Evolutionary conservation across 1,140 invertebrate species (phyloP).

Genomic region (Drosophila navojoa): DNA sequence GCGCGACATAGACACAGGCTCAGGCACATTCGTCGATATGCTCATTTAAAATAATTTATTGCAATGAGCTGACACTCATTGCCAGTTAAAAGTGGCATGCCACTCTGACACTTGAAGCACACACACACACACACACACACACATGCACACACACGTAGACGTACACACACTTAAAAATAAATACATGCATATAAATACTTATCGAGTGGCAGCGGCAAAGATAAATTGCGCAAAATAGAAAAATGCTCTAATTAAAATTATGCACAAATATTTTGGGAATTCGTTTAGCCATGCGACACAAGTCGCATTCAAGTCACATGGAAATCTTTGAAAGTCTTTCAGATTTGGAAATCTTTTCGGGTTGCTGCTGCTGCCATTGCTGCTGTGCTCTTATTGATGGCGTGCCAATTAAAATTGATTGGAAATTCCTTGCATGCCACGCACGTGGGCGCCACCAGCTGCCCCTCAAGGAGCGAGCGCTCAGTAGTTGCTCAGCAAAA

Average conservation of each 20-base stretch:
- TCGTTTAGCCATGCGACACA: slow-evolving; percentile 45
- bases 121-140: slow-evolving; percentile 9
- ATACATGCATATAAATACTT: slow-evolving; percentile 49
- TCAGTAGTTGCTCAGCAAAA: slow-evolving; percentile 6
- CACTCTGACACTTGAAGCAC: slow-evolving; percentile 52
- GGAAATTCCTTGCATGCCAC: slow-evolving; percentile 79
- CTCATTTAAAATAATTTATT: slow-evolving; percentile 84
- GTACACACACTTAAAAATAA: slow-evolving; percentile 16
- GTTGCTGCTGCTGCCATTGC: neutral
- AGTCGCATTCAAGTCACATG: slow-evolving; percentile 21
- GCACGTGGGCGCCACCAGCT: slow-evolving; percentile 67
- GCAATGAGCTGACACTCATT: slow-evolving; percentile 79
- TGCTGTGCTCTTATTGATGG: slow-evolving; percentile 66
- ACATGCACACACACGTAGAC: slow-evolving; percentile 1
- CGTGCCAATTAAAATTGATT: slow-evolving; percentile 84
- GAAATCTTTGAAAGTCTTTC: slow-evolving; percentile 25
- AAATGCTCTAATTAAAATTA: slow-evolving; percentile 84
- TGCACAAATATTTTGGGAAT: slow-evolving; percentile 81
- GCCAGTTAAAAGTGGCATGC: slow-evolving; percentile 63
- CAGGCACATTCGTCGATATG: slow-evolving; percentile 64
- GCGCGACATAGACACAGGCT: slow-evolving; percentile 22
- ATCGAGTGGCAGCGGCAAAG: slow-evolving; percentile 40
- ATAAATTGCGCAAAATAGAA: slow-evolving; percentile 81
- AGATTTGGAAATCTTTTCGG: slow-evolving; percentile 14
- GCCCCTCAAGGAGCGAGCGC: slow-evolving; percentile 20